These are phyloP conservation scores for Alviniconcha strummeri DNA, from an alignment of 2,888 invertebrate species.

Conservation along the genomic window DNA sequence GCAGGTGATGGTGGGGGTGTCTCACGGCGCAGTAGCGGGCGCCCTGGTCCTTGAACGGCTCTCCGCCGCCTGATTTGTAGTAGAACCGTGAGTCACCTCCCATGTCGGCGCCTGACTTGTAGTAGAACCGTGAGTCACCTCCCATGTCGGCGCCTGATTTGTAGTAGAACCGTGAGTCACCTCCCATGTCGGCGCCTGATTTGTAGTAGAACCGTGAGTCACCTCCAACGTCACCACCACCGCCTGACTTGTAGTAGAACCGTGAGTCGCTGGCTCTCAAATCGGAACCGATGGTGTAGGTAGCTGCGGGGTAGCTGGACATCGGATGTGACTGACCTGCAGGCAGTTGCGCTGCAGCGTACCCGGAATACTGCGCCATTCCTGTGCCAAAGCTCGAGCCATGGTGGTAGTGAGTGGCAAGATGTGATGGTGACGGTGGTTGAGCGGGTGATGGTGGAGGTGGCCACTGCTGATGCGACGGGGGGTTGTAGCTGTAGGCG, in stretches of 20 bases:
- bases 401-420: constrained; percentile 28
- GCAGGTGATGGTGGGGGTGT: constrained; percentile 40
- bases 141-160: constrained; percentile 54
- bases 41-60: constrained; percentile 54
- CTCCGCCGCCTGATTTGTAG: constrained; percentile 57
- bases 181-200: constrained; percentile 45
- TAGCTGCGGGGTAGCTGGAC: constrained; percentile 8
- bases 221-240: constrained; percentile 48
- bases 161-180: constrained; percentile 51
- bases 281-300: constrained; percentile 51
- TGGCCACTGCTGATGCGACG: constrained; percentile 36
- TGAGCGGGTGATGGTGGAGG: constrained; percentile 37
- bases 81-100: constrained; percentile 49
- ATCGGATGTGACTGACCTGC: constrained; percentile 42
- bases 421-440: constrained; percentile 31
- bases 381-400: neutral
- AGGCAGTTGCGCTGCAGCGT: constrained; percentile 33
- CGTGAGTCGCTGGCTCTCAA: constrained; percentile 48
- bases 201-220: constrained; percentile 54
- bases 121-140: constrained; percentile 49
- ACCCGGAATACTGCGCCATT: constrained; percentile 38
- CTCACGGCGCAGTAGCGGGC: constrained; percentile 43
- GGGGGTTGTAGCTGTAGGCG: constrained; percentile 34
- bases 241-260: constrained; percentile 56
- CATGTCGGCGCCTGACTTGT: constrained; percentile 57